Conservation (phyloP, 2,113 vertebrate genomes). For the Dasyornis broadbenti region DNA sequence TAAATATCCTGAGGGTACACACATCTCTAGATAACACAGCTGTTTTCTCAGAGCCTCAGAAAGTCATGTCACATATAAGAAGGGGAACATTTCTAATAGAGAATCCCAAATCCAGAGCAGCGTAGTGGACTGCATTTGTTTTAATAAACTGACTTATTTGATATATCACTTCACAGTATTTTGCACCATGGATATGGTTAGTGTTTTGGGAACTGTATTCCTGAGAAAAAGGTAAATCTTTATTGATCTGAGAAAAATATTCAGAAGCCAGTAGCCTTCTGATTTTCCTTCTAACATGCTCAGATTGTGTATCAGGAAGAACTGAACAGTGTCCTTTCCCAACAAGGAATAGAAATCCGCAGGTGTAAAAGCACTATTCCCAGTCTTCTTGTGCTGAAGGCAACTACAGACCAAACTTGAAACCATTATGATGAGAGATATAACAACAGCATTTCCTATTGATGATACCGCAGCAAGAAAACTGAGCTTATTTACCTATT, state of each 20-base stretch:
- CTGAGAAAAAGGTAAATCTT: neutral
- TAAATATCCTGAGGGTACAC: neutral
- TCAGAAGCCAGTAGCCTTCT: neutral
- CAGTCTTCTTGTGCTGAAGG: neutral
- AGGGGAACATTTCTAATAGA: neutral
- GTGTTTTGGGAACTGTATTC: neutral
- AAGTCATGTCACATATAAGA: neutral
- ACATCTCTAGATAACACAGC: neutral
- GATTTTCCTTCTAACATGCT: neutral
- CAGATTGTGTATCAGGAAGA: neutral
- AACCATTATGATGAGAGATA: neutral
- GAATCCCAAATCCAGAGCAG: neutral
- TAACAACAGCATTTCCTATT: neutral
- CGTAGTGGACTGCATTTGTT: neutral
- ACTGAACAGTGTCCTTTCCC: no score
- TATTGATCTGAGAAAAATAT: neutral
- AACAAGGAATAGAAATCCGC: neutral
- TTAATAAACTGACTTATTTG: neutral
- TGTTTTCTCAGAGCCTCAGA: neutral
- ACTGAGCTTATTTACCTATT: neutral
- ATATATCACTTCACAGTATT: neutral
- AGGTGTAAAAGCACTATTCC: neutral
- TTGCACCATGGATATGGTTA: neutral
- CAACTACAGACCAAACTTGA: neutral
- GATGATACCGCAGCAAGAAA: neutral